Conservation (phyloP, 2,797 vertebrate species). For the Ispidina lecontei region DNA sequence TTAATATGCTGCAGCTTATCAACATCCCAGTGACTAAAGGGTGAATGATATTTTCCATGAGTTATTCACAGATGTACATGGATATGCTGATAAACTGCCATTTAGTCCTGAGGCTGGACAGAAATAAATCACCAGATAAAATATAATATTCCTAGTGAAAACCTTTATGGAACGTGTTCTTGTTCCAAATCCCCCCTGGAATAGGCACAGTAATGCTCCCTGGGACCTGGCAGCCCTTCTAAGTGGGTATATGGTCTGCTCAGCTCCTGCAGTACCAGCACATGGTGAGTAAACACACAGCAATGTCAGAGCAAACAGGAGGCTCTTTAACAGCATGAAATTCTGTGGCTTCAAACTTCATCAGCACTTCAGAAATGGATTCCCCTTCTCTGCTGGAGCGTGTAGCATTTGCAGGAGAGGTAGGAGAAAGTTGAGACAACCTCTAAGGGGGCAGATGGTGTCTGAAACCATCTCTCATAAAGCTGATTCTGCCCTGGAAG, state of each 20-base stretch:
- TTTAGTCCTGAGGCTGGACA: conserved; percentile 11
- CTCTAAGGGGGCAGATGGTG: background rate
- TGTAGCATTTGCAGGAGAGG: background rate
- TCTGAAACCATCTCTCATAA: background rate
- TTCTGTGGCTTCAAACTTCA: background rate
- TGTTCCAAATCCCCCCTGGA: background rate
- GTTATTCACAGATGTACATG: background rate
- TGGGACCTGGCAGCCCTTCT: conserved; percentile 32
- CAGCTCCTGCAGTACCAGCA: background rate
- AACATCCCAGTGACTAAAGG: background rate
- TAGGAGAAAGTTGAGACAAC: background rate
- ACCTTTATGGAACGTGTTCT: background rate
- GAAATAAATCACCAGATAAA: conserved; percentile 6
- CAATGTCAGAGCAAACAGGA: background rate
- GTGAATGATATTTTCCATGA: background rate
- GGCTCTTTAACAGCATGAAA: background rate
- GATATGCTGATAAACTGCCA: background rate
- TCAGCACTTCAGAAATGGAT: background rate
- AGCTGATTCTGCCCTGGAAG: background rate
- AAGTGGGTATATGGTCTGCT: conserved; percentile 10
- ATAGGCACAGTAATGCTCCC: background rate
- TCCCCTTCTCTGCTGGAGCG: background rate
- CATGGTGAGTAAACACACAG: background rate
- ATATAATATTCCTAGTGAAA: background rate
- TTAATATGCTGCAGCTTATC: conserved; percentile 7